phyloP scores from a whole-genome alignment of 2,113 vertebrate genomes.

The Baryphthengus martii region DNA sequence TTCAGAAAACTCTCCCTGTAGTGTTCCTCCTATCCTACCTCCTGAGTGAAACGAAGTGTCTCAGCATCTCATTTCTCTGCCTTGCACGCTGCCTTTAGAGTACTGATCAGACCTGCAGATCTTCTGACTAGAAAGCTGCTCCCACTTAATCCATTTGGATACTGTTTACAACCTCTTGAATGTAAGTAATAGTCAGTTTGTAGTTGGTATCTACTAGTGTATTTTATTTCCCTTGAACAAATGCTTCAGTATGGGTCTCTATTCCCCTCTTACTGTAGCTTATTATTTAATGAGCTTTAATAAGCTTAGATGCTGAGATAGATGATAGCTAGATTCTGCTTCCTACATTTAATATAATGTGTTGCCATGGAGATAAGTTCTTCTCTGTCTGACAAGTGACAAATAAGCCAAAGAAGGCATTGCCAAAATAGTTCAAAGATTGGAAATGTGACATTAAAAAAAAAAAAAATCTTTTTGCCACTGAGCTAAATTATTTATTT shows the following conservation, averaged over 20 bases:
- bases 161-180: background rate
- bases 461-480: background rate
- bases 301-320: background rate
- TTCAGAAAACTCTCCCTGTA: background rate
- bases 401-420: conserved; percentile 30
- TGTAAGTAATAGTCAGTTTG: background rate
- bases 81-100: background rate
- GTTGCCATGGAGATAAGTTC: conserved; percentile 59
- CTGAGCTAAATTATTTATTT: conserved; percentile 51
- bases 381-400: conserved; percentile 39
- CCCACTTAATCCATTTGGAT: background rate
- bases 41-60: background rate
- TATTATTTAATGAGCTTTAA: conserved; percentile 32
- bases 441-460: conserved; percentile 29
- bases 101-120: background rate
- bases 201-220: background rate
- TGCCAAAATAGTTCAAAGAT: conserved; percentile 56
- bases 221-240: conserved; percentile 5
- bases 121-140: background rate
- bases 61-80: background rate
- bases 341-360: conserved; percentile 31
- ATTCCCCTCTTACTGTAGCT: background rate
- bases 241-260: background rate
- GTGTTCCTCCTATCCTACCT: background rate
- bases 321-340: background rate